These are phyloP conservation scores for Tubulanus polymorphus DNA, from an alignment of 2,888 invertebrate genomes.

Conservation along the genomic window DNA sequence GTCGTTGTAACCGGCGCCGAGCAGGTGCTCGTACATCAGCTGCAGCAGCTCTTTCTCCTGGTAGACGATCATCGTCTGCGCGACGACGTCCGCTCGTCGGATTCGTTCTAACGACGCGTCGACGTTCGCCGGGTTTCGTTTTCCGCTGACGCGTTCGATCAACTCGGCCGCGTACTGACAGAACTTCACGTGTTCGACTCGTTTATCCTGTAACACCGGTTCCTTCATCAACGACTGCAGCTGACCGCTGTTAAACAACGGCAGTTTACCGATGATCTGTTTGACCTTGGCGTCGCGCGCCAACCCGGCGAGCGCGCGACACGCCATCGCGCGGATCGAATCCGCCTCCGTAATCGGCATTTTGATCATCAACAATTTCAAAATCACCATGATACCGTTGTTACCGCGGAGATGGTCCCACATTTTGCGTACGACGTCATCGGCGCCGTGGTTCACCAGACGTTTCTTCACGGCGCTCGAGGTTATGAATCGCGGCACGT, in stretches of 20 bases:
- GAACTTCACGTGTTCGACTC: constrained; percentile 91
- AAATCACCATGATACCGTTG: constrained; percentile 88
- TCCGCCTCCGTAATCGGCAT: constrained; percentile 97
- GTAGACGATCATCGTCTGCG: constrained; percentile 91
- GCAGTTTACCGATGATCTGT: constrained; percentile 92
- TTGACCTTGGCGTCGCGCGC: constrained; percentile 86
- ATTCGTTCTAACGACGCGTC: constrained; percentile 84
- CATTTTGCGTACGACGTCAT: constrained; percentile 83
- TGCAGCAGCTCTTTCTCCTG: constrained; percentile 89
- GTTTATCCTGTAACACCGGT: constrained; percentile 93
- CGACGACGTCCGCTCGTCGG: constrained; percentile 86
- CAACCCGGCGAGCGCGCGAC: constrained; percentile 82
- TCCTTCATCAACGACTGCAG: constrained; percentile 91
- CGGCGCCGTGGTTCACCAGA: constrained; percentile 51
- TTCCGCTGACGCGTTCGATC: constrained; percentile 85
- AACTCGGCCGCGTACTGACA: constrained; percentile 89
- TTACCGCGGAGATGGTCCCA: constrained; percentile 93
- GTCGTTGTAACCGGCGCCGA: constrained; percentile 56
- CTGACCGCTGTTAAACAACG: constrained; percentile 87
- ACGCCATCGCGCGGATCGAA: constrained; percentile 86
- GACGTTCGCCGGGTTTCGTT: constrained; percentile 66
- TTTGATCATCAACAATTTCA: constrained; percentile 85
- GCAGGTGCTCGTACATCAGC: constrained; percentile 83
- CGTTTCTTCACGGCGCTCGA: constrained; percentile 42
- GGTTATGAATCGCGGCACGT: constrained; percentile 40